Evolutionary conservation across 2,113 vertebrate genomes (phyloP), one percentile per base, ranked within the genome.

Genomic region (Anguilla japonica): DNA sequence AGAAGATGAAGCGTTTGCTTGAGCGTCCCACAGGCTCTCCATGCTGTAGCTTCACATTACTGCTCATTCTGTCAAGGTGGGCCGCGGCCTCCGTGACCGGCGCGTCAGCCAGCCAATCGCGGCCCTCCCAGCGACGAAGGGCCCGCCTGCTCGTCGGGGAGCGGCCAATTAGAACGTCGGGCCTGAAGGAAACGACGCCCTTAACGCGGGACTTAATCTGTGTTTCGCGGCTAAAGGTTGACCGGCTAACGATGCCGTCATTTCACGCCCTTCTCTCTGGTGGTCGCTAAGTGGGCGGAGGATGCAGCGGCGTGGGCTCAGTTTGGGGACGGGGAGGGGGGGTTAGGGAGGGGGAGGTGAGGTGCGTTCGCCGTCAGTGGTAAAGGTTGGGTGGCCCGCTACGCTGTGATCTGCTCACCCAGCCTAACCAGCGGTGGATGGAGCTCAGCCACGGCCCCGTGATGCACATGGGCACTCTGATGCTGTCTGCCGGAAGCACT

Each of bases 1-100:
- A 98, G 97, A 97, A 97, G 97, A 98, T 97, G 96, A 98, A 98
- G 96, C 95, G 94, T 94, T 96, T 1, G 94, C 93, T 95, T 95
- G 95, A 94, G 95, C 95, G 94, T 97, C 96, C 97, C 96, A 95
- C 92, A 93, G 96, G 96, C 96, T 96, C 95, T 91, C 95, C 34
- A 34, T 91, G 95, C 95, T 96, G 96, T 97, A 96, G 96, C 94
- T 97, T 97, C 95, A 96, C 94, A 95, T 96, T 96, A 96, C 96
- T 95, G 95, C 95, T 96, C 96, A 96, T 96, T 96, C 95, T 97
- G 96, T 97, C 96, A 97, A 96, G 96, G 96, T 96, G 96, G 96
- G 96, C 95, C 93, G 93, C 94, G 95, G 95, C 93, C 92, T 92
- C 94, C 91, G 93, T 94, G 94, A 94, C 60, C 22, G 8, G 26